Base-by-base conservation (phyloP, 2,797 vertebrate genomes). In the Neopelma chrysocephalum region DNA sequence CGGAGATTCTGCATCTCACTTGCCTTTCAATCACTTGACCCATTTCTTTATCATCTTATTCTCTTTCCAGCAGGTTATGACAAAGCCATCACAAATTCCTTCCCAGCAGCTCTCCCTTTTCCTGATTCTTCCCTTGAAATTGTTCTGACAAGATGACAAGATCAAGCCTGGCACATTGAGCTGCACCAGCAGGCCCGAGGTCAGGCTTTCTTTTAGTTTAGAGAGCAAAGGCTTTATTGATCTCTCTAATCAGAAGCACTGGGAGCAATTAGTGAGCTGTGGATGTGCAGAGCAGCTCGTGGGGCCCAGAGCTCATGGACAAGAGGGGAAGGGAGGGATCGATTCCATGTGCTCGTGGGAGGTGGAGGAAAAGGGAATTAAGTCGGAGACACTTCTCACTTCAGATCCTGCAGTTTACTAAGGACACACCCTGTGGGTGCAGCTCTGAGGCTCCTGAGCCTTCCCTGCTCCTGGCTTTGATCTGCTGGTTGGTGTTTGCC, bases 191-290 rank as follows among this genome's bases (percentile, higher is more conserved):
- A 54, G 18, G 66, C 73, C 34, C 27, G 17, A 71, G 72, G 87
- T 89, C 70, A 75, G 75, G 25, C 69, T 88, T 72, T 23, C 81
- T 89, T 77, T 88, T 12, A 57, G 79, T 66, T 65, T 34, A 47
- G 26, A 80, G 90, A 94, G 90, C 87, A 92, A 64, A 90, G 79
- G 70, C 64, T 94, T 69, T 94, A 93, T 87, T 94, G 96, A 96
- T 94, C 95, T 80, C 31, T 43, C 73, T 62, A 58, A 93, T 95
- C 90, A 87, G 89, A 91, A 95, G 85, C 90, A 57, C 70, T 88
- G 93, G 87, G 95, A 97, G 84, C 95, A 96, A 94, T 96, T 95
- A 96, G 87, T 38, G 91, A 91, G 81, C 4, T 12, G 18, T 50
- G 62, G 25, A 54, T 6, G 71, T 22, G 70, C 56, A 0, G 5